Base-by-base conservation (phyloP, 2,888 invertebrate genomes). In the Adineta ricciae region DNA sequence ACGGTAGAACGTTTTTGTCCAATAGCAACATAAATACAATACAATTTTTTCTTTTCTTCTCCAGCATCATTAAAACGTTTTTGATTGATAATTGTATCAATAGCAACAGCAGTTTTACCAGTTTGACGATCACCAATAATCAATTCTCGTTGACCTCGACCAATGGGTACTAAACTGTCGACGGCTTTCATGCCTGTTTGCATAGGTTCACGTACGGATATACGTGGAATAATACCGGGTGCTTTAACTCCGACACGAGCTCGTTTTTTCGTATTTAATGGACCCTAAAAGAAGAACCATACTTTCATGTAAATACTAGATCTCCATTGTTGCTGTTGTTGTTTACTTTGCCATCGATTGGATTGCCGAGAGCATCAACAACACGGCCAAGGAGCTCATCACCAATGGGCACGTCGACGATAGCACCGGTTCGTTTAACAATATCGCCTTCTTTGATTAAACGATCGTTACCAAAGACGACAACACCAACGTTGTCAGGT, bases 61-160 rank as follows among this genome's bases (percentile, higher is more conserved):
- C 93, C 93, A 54, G 93, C 96, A 88, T 95, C 95, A 92, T 99
- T 99, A 93, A 98, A 98, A 88, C 97, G 93, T 92, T 96, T 96
- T 92, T 99, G 98, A 92, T 99, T 99, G 92, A 99, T 98, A 92
- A 99, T 99, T 88, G 97, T 96, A 91, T 99, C 98, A 89, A 99
- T 97, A 89, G 98, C 98, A 90, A 99, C 93, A 87, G 98, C 97
- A 89, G 98, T 99, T 93, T 99, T 99, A 78, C 92, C 98, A 89
- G 98, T 99, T 93, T 99, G 98, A 92, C 98, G 95, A 93, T 99
- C 98, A 90, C 98, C 98, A 92, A 99, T 99, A 93, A 99, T 99
- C 93, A 99, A 93, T 92, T 99, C 98, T 93, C 98, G 95, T 93
- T 99, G 98, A 87, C 98, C 98, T 93, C 98, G 94, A 83, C 86